Percentiles rank a stretch among this genome's conserved stretches.
These are phyloP conservation scores for Kobus ellipsiprymnus DNA, from an alignment of 2,113 vertebrate genomes.

Conservation along the genomic window DNA sequence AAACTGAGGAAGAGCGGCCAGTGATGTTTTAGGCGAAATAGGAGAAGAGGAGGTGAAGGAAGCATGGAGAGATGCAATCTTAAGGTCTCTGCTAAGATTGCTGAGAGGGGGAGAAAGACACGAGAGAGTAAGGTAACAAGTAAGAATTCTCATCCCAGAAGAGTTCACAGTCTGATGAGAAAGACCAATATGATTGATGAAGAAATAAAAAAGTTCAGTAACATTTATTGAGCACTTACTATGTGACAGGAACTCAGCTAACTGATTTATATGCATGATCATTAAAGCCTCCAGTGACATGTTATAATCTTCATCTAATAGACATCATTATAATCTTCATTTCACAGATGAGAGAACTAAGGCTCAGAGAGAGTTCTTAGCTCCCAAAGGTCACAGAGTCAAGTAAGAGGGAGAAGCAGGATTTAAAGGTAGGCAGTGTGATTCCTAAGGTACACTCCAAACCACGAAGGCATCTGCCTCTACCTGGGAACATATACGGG, in stretches of 20 bases:
- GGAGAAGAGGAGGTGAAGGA: background rate
- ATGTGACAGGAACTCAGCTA: background rate
- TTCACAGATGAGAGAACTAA: constrained; percentile 1
- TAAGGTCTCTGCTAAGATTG: background rate
- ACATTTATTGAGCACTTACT: constrained; percentile 59
- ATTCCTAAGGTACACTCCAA: background rate
- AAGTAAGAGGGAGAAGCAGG: background rate
- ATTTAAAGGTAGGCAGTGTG: background rate
- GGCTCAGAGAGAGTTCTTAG: background rate
- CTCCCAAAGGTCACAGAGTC: background rate
- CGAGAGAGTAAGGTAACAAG: background rate
- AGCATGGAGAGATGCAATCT: background rate
- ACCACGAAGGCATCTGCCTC: background rate
- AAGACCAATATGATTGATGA: background rate
- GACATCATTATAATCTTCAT: constrained; percentile 2
- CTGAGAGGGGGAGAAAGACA: background rate
- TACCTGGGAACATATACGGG: background rate
- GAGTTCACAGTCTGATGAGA: background rate
- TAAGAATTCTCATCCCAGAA: background rate
- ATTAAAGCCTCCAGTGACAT: background rate
- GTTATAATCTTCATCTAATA: constrained; percentile 26
- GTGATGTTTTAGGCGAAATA: background rate
- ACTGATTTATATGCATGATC: constrained; percentile 15
- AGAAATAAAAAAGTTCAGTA: constrained; percentile 38
- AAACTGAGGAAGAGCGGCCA: background rate